A percentile compares a stretch with the other conserved stretches of the same genome.
Evolutionary conservation across 23 tunicate species (phyloP).

Genomic region (Aplidium turbinatum): DNA sequence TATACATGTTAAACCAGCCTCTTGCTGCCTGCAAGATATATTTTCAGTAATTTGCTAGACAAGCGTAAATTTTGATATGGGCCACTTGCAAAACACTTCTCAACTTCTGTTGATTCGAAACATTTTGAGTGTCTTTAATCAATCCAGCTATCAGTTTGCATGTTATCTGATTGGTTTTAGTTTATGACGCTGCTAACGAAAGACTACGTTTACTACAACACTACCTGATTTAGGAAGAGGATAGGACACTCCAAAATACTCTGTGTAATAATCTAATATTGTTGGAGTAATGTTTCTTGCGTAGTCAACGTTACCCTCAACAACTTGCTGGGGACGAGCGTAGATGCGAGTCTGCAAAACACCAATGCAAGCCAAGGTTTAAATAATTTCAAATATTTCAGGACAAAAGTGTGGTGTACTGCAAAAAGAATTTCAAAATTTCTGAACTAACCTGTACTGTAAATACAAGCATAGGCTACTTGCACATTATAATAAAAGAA

Average conservation of each 20-base stretch:
- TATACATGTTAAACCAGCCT: too few relatives aligned
- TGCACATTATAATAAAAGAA: not conserved
- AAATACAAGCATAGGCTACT: not conserved
- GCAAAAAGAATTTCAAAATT: too few relatives aligned
- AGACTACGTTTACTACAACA: too few relatives aligned
- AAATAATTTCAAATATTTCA: not conserved
- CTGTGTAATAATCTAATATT: slow-evolving; percentile 35
- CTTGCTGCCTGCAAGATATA: too few relatives aligned
- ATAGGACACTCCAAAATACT: slow-evolving; percentile 34
- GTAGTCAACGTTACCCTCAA: slow-evolving; percentile 36
- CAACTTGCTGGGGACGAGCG: slow-evolving; percentile 47
- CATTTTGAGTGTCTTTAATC: too few relatives aligned
- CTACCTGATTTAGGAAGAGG: slow-evolving; percentile 52
- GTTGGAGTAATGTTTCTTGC: slow-evolving; percentile 32
- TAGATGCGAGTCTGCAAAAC: slow-evolving; percentile 48
- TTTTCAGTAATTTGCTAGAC: too few relatives aligned
- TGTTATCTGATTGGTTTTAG: too few relatives aligned
- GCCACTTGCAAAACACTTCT: too few relatives aligned
- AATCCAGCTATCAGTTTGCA: too few relatives aligned
- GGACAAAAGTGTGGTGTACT: too few relatives aligned
- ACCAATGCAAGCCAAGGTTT: not conserved
- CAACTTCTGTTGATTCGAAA: not conserved
- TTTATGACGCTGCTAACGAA: too few relatives aligned
- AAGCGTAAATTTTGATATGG: too few relatives aligned
- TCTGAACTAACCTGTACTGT: not conserved